Conservation (phyloP, 2,797 vertebrate genomes). For the Tadarida brasiliensis region DNA sequence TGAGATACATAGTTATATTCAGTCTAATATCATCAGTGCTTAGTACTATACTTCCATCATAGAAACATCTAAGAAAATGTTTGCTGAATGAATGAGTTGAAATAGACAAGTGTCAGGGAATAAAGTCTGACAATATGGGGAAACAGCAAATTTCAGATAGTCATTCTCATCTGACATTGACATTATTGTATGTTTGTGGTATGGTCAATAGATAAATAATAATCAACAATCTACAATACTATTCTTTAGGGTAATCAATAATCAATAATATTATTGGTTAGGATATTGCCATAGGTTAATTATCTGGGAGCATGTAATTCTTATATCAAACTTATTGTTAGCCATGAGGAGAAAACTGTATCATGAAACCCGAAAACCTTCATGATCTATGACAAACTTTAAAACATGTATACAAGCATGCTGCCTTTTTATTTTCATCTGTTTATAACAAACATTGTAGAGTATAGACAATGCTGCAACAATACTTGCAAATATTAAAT, state of each 20-base stretch:
- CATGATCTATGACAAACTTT: background rate
- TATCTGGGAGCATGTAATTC: background rate
- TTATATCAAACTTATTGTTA: slow-evolving; percentile 13
- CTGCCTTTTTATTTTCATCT: background rate
- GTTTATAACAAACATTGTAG: background rate
- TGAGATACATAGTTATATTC: background rate
- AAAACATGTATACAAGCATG: background rate
- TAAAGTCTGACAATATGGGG: background rate
- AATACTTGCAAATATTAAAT: background rate
- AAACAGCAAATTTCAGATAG: background rate
- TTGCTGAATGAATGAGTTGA: background rate
- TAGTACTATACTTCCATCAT: too few relatives aligned
- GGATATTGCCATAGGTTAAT: background rate
- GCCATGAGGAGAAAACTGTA: background rate
- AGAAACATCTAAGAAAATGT: background rate
- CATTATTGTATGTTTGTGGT: background rate
- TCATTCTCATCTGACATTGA: background rate
- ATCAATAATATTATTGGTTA: background rate
- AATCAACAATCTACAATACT: too few relatives aligned
- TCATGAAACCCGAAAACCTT: background rate
- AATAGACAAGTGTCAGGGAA: background rate
- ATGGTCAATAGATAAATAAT: background rate
- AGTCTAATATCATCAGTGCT: background rate
- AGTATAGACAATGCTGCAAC: background rate
- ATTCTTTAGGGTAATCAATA: too few relatives aligned